Percentiles rank a stretch among this genome's conserved stretches.
Evolutionary conservation across 2,113 vertebrate genomes (phyloP).

Genomic region (Dipodomys spectabilis): DNA sequence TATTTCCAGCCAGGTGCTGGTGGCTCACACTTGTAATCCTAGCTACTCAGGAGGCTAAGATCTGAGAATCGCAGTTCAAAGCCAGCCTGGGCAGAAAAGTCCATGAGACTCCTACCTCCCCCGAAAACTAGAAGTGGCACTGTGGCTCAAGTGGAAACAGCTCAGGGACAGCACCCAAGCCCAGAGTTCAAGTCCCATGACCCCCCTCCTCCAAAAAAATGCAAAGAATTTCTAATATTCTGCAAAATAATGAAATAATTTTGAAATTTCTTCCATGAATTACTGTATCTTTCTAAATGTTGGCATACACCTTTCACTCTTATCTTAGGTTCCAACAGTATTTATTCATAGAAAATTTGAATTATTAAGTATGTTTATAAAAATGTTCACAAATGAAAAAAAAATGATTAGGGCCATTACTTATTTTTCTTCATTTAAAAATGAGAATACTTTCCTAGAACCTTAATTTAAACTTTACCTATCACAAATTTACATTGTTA

Average conservation of each 20-base stretch:
- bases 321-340: not conserved
- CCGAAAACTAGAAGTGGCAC: too few species aligned
- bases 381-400: not conserved
- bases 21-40: too few species aligned
- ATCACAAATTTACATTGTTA: not conserved
- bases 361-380: not conserved
- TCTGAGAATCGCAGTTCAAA: too few species aligned
- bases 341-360: not conserved
- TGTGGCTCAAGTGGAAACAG: too few species aligned
- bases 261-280: not conserved
- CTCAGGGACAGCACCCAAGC: too few species aligned
- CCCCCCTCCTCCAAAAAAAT: too few species aligned
- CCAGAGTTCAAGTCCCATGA: too few species aligned
- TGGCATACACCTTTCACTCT: not conserved
- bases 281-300: not conserved
- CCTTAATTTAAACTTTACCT: not conserved
- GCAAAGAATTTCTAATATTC: not conserved
- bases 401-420: not conserved
- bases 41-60: too few species aligned
- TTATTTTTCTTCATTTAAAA: not conserved
- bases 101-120: too few species aligned
- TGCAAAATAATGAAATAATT: not conserved
- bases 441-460: not conserved
- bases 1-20: too few species aligned
- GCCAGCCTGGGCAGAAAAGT: too few species aligned